Conservation (phyloP, 2,113 vertebrate species). For the Falcunculus frontatus region DNA sequence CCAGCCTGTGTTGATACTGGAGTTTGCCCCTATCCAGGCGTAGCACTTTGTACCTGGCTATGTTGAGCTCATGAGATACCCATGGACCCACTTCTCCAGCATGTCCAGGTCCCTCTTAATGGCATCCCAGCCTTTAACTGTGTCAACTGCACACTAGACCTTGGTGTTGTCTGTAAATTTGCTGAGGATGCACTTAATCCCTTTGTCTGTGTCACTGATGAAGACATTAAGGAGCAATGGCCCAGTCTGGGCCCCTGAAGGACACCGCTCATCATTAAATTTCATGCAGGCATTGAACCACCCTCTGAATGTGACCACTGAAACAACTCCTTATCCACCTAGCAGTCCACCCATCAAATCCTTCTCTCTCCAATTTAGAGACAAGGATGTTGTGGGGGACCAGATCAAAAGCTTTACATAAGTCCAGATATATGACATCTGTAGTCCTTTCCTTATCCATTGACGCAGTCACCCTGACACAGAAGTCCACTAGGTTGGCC, state of each 20-base stretch:
- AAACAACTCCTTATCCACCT: not conserved
- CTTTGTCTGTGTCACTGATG: not conserved
- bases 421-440: not conserved
- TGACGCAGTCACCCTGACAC: not conserved
- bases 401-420: not conserved
- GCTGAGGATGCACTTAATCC: not conserved
- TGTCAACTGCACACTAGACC: not conserved
- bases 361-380: not conserved
- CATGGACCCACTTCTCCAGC: not conserved
- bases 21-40: too few species aligned
- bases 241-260: not conserved
- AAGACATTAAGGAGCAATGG: not conserved
- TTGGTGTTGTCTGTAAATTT: not conserved
- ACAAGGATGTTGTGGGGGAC: not conserved
- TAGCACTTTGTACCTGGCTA: not conserved
- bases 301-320: too few species aligned
- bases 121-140: not conserved
- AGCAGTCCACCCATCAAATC: not conserved
- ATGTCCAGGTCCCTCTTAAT: too few species aligned
- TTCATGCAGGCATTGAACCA: not conserved
- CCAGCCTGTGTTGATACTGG: not conserved
- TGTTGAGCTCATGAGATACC: too few species aligned
- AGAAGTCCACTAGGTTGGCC: not conserved
- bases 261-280: not conserved
- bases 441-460: too few species aligned